Percentiles rank a stretch among this genome's conserved stretches.
These are phyloP conservation scores for Cebus imitator DNA, from an alignment of 2,113 vertebrate species.

Conservation along the genomic window DNA sequence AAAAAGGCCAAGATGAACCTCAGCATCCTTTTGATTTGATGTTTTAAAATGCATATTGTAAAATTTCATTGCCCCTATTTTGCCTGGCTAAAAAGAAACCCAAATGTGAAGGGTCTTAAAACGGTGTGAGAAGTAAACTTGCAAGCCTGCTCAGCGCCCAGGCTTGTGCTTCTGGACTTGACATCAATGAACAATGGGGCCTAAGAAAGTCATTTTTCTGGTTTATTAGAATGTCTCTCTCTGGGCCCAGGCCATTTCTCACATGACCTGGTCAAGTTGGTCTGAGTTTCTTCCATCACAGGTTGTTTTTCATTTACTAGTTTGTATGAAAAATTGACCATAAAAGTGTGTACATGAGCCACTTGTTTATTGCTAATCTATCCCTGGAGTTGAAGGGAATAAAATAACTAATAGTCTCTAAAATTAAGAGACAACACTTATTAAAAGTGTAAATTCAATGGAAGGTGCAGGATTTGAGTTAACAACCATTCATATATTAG, in stretches of 20 bases:
- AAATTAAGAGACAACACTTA: slow-evolving; percentile 65
- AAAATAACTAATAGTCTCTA: slow-evolving; percentile 61
- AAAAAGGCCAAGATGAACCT: slow-evolving; percentile 27
- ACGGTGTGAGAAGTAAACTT: slow-evolving; percentile 28
- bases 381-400: slow-evolving; percentile 55
- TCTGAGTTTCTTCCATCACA: slow-evolving; percentile 59
- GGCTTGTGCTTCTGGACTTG: background rate
- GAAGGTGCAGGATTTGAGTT: slow-evolving; percentile 53
- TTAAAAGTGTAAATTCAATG: slow-evolving; percentile 71
- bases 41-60: slow-evolving; percentile 2
- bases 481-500: slow-evolving; percentile 44
- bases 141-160: background rate
- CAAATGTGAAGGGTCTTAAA: slow-evolving; percentile 26
- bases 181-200: slow-evolving; percentile 35
- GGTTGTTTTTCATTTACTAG: slow-evolving; percentile 66
- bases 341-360: slow-evolving; percentile 44
- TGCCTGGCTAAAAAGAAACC: slow-evolving; percentile 22
- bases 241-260: slow-evolving; percentile 37
- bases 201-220: slow-evolving; percentile 59
- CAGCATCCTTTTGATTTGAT: slow-evolving; percentile 22
- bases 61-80: background rate
- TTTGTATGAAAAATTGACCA: slow-evolving; percentile 66
- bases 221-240: slow-evolving; percentile 63
- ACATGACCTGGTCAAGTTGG: slow-evolving; percentile 44
- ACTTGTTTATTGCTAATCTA: slow-evolving; percentile 69